Base-by-base conservation (phyloP, 2,113 vertebrate genomes). In the Anarrhichthys ocellatus region DNA sequence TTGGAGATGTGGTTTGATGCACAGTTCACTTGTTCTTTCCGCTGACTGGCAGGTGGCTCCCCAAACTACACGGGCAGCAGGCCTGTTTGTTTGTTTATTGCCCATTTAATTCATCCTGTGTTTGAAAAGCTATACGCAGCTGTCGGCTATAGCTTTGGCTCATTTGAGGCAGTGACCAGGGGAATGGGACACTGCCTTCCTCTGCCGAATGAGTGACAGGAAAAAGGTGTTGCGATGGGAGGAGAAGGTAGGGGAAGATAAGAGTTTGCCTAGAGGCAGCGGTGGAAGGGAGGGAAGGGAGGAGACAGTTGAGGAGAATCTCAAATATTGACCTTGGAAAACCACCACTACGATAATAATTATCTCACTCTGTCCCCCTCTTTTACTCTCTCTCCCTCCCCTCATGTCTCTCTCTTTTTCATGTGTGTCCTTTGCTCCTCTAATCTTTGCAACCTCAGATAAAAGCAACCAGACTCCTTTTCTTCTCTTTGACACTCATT, bases 401-500 rank as follows among this genome's bases (percentile, higher is more conserved):
- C n/a, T 69, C 18, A 1, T 46, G 24, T 48, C 46, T 71, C 54
- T 76, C 77, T 81, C 50, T 54, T 56, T 81, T 65, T 68, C 71
- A 67, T 79, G 64, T 73, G 76, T 73, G 73, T 86, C 80, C 85
- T 87, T 82, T 86, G 85, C 92, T 88, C 87, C 83, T 87, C 76
- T 94, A 94, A 95, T 94, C 93, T 90, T 78, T 83, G 82, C 74
- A 78, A 87, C 91, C 93, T 76, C 68, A 93, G 94, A 95, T 95
- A 94, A 95, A 94, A 88, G 88, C 79, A 82, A 81, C 88, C 84
- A 83, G 83, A 85, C 87, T 90, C 80, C 86, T 91, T 87, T 88
- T 88, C 71, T 61, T 86, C 85, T 82, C 91, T 94, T 91, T 94
- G 94, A 95, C 93, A 93, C 92, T 92, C 89, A 95, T 94, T 95